Conservation (phyloP, 2,888 invertebrate genomes). For the Drosophila anomelani region DNA sequence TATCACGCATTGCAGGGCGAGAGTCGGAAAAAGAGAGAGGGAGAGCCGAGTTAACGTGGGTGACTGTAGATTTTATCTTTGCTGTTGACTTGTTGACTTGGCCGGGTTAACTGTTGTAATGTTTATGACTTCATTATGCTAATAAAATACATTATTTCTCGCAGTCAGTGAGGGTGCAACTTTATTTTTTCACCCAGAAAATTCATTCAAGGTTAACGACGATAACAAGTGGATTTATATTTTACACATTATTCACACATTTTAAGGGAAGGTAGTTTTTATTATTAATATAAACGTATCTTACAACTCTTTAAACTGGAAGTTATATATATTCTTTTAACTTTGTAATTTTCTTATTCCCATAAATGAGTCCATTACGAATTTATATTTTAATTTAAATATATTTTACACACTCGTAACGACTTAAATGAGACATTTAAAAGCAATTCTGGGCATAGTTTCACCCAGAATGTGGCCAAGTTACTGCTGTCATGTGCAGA, state of each 20-base stretch:
- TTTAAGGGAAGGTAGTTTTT: not conserved
- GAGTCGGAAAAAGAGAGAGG: constrained; percentile 5
- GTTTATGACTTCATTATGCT: constrained; percentile 79
- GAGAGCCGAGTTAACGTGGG: constrained; percentile 50
- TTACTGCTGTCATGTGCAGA: not conserved
- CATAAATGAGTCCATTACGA: not conserved
- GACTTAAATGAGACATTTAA: not conserved
- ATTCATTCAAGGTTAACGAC: not conserved
- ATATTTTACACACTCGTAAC: not conserved
- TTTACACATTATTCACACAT: not conserved
- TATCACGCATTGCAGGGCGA: constrained; percentile 48
- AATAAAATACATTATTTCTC: constrained; percentile 74
- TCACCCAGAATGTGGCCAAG: not conserved
- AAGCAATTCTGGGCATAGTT: not conserved
- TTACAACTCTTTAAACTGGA: too few species aligned
- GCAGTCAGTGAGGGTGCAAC: constrained; percentile 8
- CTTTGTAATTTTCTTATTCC: not conserved
- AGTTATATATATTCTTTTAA: not conserved
- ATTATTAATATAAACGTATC: too few species aligned
- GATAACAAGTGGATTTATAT: not conserved
- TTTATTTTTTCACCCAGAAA: constrained; percentile 7
- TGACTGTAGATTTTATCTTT: constrained; percentile 73
- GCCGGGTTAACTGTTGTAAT: constrained; percentile 73
- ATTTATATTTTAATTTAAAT: not conserved
- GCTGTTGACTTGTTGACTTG: constrained; percentile 79